Conservation (phyloP, 1,140 invertebrate species). For the Ceratina japonica region DNA sequence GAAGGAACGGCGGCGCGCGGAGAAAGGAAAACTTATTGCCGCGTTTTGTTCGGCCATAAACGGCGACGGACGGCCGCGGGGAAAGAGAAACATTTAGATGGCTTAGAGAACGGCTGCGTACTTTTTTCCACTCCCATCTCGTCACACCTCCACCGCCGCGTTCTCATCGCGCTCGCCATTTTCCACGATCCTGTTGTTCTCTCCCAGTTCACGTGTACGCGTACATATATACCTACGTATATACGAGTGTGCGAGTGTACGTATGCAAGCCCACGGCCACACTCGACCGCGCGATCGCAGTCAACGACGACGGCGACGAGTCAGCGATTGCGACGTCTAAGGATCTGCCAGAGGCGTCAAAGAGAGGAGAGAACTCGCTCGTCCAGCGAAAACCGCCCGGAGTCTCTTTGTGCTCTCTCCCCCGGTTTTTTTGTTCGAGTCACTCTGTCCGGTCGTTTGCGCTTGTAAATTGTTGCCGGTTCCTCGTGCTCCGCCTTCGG, state of each 20-base stretch:
- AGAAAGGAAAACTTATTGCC: conserved; percentile 61
- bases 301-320: conserved; percentile 15
- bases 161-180: background rate
- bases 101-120: conserved; percentile 13
- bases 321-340: conserved; percentile 45
- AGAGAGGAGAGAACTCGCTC: conserved; percentile 52
- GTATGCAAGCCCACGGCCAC: conserved; percentile 19
- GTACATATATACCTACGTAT: no score
- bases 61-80: conserved; percentile 35
- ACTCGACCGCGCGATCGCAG: conserved; percentile 35
- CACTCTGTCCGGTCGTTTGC: conserved; percentile 55
- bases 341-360: conserved; percentile 56
- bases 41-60: conserved; percentile 61
- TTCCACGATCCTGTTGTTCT: background rate
- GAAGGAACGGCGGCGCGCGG: background rate
- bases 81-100: conserved; percentile 59
- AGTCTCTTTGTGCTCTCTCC: conserved; percentile 54
- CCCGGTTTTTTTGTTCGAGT: conserved; percentile 34
- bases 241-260: no score
- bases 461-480: conserved; percentile 43
- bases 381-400: conserved; percentile 57
- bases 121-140: background rate
- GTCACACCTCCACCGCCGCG: conserved; percentile 21
- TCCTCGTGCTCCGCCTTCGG: background rate
- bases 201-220: no score